Conservation (phyloP, 2,888 invertebrate species). For the Torymus aiolomorphi region DNA sequence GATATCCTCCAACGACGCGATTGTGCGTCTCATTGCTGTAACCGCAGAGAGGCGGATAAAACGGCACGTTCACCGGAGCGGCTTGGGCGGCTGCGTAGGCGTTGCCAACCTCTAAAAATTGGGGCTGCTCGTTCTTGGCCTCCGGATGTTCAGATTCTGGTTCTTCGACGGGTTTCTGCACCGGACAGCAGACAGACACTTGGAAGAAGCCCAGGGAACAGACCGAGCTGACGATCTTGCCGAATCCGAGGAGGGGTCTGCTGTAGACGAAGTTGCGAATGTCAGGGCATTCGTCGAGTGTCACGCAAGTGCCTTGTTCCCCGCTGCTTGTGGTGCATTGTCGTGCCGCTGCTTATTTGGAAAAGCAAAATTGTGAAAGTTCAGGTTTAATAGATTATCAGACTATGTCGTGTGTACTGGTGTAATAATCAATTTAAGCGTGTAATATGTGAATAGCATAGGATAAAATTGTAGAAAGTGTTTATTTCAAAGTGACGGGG, state of each 20-base stretch:
- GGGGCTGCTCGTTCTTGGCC: too few species aligned
- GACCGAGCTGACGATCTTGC: background rate
- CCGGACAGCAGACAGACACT: background rate
- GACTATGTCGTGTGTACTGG: too few species aligned
- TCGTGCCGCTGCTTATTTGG: too few species aligned
- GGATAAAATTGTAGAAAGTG: too few species aligned
- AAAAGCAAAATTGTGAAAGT: too few species aligned
- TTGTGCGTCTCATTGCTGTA: background rate
- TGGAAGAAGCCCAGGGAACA: background rate
- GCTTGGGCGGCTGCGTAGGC: too few species aligned
- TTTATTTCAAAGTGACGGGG: too few species aligned
- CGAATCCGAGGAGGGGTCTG: background rate
- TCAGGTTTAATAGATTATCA: too few species aligned
- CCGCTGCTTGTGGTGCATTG: too few species aligned
- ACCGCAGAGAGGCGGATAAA: background rate
- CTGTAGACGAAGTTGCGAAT: background rate
- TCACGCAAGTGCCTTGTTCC: background rate
- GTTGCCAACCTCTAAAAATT: too few species aligned
- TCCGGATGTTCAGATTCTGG: background rate
- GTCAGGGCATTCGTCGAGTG: background rate
- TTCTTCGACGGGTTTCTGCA: background rate
- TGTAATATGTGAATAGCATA: too few species aligned
- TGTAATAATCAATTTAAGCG: too few species aligned
- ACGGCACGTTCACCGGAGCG: background rate
- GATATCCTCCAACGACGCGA: background rate